Base-by-base conservation (phyloP, 2,888 invertebrate genomes). In the Pediacus dermestoides region DNA sequence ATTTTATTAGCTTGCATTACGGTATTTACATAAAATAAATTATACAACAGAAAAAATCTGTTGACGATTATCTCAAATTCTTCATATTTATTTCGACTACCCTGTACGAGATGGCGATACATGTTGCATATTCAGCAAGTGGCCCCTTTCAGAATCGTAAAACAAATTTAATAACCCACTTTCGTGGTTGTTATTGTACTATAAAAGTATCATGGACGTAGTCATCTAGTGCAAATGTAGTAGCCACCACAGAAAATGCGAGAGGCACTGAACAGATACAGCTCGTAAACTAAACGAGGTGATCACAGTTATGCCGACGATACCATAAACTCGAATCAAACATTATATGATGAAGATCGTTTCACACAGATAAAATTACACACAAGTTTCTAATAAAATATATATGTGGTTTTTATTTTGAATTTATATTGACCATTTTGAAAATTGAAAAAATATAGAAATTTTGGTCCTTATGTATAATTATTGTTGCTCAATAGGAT, bases 111-210 rank as follows among this genome's bases (percentile, higher is more conserved):
- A 28, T 28, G 28, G 12, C 28, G 14, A 3, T 28, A 28, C 13
- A 4, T 7, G 28, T 28, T 16, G 31, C 3, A 8, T 7, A 26
- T 6, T 7, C 27, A 7, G n/a, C 11, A 9, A 6, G n/a, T n/a
- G 27, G 10, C 27, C 27, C n/a, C 18, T 31, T 18, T 18, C 21
- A 6, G 21, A 9, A 28, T 28, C 56, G 54, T 58, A 66, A 66
- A 67, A 61, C 63, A 64, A 28, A 61, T 65, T 65, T 66, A 67
- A 65, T 64, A 63, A 57, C 58, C 66, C 66, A 66, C 64, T 66
- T 66, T 59, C 57, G 54, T 51, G 61, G 61, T 59, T 62, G 65
- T 68, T 68, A 67, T 67, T 63, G 61, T 67, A 58, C 62, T 63
- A 65, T 68, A 67, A 68, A 68, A 67, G 65, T 60, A 64, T 63